These are phyloP conservation scores for Pseudopodoces humilis DNA, from an alignment of 2,113 vertebrate genomes.

Conservation along the genomic window DNA sequence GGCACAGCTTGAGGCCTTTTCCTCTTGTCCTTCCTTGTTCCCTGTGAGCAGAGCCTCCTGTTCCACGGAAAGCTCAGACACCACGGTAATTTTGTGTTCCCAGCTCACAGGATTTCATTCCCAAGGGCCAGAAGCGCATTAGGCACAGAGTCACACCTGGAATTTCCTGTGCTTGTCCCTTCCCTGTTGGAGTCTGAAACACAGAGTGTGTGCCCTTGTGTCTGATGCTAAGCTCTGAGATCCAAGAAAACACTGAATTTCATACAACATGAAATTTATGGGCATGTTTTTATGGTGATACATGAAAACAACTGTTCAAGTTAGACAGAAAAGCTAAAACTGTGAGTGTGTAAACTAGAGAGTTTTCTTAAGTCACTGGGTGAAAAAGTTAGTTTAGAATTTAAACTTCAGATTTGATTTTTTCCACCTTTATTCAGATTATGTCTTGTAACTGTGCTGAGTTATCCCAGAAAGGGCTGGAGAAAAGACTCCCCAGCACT, in stretches of 20 bases:
- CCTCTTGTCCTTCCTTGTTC: neutral
- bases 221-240: too few species aligned
- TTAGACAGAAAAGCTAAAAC: too few species aligned
- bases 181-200: neutral
- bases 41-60: neutral
- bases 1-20: neutral
- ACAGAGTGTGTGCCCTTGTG: too few species aligned
- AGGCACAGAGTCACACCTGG: neutral
- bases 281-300: too few species aligned
- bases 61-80: neutral
- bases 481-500: neutral
- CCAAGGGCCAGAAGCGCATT: neutral
- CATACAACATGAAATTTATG: too few species aligned
- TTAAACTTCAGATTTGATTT: too few species aligned
- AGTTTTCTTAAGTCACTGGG: too few species aligned
- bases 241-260: too few species aligned
- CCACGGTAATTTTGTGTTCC: neutral
- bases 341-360: too few species aligned
- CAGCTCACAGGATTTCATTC: neutral
- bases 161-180: neutral
- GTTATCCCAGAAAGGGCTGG: neutral
- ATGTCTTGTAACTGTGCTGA: neutral
- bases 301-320: too few species aligned
- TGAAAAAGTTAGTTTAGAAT: too few species aligned
- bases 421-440: too few species aligned